Percentiles rank a stretch among this genome's conserved stretches.
Conservation (phyloP, 2,888 invertebrate genomes). For the Crematogaster levior region DNA sequence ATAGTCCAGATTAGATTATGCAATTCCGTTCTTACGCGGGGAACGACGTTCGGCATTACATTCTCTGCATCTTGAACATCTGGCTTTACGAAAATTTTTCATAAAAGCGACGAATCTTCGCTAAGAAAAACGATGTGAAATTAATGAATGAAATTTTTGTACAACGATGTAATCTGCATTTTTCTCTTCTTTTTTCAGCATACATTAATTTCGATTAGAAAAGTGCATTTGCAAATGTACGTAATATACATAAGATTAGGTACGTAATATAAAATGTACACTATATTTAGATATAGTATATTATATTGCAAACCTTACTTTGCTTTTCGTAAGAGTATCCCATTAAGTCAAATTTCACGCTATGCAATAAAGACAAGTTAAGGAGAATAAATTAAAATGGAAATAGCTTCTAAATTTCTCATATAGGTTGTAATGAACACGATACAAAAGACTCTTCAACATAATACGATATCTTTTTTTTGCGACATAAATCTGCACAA, state of each 20-base stretch:
- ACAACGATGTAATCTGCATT: not conserved
- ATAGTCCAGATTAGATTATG: constrained; percentile 37
- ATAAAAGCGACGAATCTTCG: not conserved
- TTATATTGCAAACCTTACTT: constrained; percentile 36
- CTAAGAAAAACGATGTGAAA: constrained; percentile 26
- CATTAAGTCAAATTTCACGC: constrained; percentile 38
- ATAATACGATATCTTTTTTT: constrained; percentile 3
- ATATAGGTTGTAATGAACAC: constrained; percentile 45
- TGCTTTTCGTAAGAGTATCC: not conserved
- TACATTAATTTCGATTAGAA: constrained; percentile 41
- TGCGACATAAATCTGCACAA: constrained; percentile 8
- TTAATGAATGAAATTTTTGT: constrained; percentile 27
- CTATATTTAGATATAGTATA: constrained; percentile 30
- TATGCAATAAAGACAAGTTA: constrained; percentile 41
- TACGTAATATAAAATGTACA: no score
- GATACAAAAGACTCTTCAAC: constrained; percentile 2
- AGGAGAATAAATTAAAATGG: constrained; percentile 50
- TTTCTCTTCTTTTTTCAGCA: constrained; percentile 1
- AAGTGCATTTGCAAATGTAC: not conserved
- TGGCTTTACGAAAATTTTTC: constrained; percentile 18
- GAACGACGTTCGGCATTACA: constrained; percentile 35
- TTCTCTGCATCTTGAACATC: constrained; percentile 54
- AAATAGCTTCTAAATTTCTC: constrained; percentile 47
- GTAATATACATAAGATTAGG: not conserved
- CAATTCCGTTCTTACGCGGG: constrained; percentile 44